A percentile compares a stretch with the other conserved stretches of the same genome.
Conservation (phyloP, 2,113 vertebrate genomes). For the Sinocyclocheilus rhinocerous region DNA sequence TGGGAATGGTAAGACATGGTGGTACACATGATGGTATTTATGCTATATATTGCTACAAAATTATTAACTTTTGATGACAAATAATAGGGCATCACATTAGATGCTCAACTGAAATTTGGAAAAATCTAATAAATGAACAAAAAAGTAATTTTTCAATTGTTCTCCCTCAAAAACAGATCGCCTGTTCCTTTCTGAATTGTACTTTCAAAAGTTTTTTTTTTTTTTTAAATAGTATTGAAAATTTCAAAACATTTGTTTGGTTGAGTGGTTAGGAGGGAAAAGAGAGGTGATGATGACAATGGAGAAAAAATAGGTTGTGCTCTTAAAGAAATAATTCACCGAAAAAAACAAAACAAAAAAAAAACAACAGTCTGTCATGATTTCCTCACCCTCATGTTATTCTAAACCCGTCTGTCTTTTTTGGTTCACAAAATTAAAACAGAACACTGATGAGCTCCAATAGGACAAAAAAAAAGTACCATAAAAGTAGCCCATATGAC, state of each 20-base stretch:
- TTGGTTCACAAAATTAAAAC: not conserved
- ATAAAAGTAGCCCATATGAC: not conserved
- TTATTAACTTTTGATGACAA: not conserved
- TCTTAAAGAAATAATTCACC: conserved; percentile 2
- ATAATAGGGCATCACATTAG: not conserved
- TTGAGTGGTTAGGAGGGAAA: conserved; percentile 2
- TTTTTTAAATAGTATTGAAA: not conserved
- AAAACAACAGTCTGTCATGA: not conserved
- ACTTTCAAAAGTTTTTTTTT: too few species aligned
- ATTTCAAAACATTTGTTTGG: not conserved
- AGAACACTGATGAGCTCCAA: not conserved
- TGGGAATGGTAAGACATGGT: not conserved
- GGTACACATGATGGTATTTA: not conserved
- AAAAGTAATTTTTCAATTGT: not conserved
- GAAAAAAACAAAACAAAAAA: not conserved
- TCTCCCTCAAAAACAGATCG: not conserved
- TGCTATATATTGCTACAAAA: not conserved
- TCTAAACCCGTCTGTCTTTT: not conserved
- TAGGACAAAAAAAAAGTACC: not conserved
- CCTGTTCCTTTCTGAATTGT: not conserved
- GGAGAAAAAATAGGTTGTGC: not conserved
- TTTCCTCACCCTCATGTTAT: not conserved
- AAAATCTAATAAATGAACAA: not conserved
- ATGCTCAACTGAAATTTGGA: not conserved
- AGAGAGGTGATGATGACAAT: conserved; percentile 35